These are phyloP conservation scores for Noturus placidus DNA, from an alignment of 2,113 vertebrate genomes.

Conservation along the genomic window DNA sequence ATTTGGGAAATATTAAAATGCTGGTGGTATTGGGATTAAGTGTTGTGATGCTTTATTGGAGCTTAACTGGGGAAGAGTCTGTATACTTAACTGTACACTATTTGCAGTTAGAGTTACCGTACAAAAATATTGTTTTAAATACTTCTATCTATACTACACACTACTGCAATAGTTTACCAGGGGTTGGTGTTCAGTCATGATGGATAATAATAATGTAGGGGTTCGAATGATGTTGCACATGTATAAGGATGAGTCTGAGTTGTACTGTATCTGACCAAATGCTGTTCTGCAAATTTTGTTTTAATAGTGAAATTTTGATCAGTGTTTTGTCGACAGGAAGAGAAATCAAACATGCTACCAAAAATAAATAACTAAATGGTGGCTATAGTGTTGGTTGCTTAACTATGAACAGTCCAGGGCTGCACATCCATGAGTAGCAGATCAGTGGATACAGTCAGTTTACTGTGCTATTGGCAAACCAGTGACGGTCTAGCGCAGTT, in stretches of 20 bases:
- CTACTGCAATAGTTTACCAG: no score
- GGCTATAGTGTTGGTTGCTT: background rate
- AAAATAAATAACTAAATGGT: background rate
- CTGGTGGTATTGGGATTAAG: background rate
- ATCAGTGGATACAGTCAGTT: no score
- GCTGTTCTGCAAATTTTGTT: background rate
- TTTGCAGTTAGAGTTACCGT: no score
- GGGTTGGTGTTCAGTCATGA: background rate
- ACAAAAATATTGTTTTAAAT: no score
- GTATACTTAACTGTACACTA: no score
- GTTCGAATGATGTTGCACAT: background rate
- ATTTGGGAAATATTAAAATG: no score
- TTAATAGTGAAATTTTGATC: background rate
- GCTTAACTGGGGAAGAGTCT: no score
- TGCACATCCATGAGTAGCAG: background rate
- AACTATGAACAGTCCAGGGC: constrained; percentile 10
- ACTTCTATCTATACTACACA: no score
- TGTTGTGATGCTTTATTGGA: background rate
- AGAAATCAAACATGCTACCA: background rate
- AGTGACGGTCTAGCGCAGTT: no score
- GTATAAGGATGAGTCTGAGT: background rate
- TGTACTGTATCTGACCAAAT: background rate
- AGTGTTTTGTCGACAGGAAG: background rate
- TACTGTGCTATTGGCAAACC: no score
- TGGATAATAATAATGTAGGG: background rate